Conservation (phyloP, 2,888 invertebrate species). For the Phengaris alcon region DNA sequence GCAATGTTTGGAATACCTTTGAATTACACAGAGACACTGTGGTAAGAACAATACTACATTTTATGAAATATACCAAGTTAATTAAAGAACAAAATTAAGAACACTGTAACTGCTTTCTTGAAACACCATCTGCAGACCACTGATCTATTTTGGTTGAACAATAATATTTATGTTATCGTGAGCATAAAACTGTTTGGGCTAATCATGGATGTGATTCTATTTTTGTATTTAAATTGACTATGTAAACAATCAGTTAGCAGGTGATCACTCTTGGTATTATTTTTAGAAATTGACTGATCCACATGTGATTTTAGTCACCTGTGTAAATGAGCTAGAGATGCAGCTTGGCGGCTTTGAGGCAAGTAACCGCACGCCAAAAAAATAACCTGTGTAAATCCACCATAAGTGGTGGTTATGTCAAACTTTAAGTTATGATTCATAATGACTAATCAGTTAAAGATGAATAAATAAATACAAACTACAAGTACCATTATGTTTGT, state of each 20-base stretch:
- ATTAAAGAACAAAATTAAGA: neutral
- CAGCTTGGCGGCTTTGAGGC: too few species aligned
- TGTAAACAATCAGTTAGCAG: too few species aligned
- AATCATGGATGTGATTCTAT: neutral
- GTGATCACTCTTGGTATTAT: too few species aligned
- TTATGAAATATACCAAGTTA: slow-evolving; percentile 20
- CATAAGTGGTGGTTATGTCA: too few species aligned
- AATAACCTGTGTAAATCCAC: too few species aligned
- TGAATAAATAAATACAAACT: neutral
- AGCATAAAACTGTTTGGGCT: slow-evolving; percentile 7
- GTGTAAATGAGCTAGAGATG: too few species aligned
- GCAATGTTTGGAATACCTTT: slow-evolving; percentile 13
- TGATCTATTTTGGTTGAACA: slow-evolving; percentile 26
- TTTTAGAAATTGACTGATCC: too few species aligned
- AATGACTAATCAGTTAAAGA: neutral
- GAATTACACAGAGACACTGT: neutral
- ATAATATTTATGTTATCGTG: slow-evolving; percentile 29
- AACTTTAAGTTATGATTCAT: slow-evolving; percentile 11
- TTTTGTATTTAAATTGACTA: neutral
- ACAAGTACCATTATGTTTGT: neutral
- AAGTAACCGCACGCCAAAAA: too few species aligned
- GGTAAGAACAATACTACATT: slow-evolving; percentile 26
- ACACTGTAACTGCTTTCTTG: neutral
- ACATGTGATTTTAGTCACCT: too few species aligned
- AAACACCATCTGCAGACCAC: neutral